phyloP scores from a whole-genome alignment of 2,113 vertebrate species.

The Tonatia bakeri region DNA sequence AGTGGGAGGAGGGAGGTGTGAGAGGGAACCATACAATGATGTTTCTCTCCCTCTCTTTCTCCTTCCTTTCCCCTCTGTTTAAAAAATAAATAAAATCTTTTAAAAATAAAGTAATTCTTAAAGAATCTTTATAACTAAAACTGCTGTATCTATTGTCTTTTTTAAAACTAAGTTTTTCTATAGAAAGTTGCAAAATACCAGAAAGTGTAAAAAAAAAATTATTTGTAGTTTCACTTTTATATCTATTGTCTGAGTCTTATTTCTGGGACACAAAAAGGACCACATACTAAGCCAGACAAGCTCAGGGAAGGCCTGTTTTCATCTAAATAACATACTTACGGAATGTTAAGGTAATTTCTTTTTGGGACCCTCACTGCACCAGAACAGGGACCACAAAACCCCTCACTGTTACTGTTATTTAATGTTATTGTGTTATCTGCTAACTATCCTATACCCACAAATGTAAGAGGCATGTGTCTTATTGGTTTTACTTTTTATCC shows the following conservation, averaged over 20 bases:
- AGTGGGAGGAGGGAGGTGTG: no score
- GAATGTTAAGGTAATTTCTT: background rate
- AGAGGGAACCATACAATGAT: no score
- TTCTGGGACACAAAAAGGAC: background rate
- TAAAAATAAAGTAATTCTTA: background rate
- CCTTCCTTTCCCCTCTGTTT: no score
- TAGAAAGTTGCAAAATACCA: background rate
- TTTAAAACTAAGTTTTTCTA: background rate
- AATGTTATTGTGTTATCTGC: background rate
- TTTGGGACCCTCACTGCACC: background rate
- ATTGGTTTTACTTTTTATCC: background rate
- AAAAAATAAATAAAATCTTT: no score
- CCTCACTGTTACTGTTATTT: background rate
- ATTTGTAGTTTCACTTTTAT: background rate
- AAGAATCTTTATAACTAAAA: background rate
- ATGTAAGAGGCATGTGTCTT: background rate
- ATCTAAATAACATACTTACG: background rate
- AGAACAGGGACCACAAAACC: background rate
- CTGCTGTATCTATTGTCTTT: background rate
- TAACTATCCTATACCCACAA: background rate
- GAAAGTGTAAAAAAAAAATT: background rate
- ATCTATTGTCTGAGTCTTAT: background rate
- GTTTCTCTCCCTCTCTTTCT: no score
- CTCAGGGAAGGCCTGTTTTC: background rate
- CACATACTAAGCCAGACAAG: background rate